Evolutionary conservation across 2,888 invertebrate species (phyloP), one percentile per base, ranked within the genome.

Genomic region (Dryocosmus kuriphilus): DNA sequence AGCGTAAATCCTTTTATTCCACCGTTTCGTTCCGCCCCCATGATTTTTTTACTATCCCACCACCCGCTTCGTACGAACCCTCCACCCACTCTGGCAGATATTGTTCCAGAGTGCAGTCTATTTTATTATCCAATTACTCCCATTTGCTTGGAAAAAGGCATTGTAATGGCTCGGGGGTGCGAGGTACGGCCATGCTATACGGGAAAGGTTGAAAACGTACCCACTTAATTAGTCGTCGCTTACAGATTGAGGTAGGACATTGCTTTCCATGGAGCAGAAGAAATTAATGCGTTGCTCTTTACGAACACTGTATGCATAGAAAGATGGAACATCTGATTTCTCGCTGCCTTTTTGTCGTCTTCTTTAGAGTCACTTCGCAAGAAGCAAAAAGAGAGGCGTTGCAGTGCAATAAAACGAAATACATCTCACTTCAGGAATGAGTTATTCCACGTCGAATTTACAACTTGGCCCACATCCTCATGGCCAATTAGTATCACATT

Each of bases 1-100:
- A 89, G 88, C 88, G 85, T 87, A 87, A 88, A 89, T 89, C 86
- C 88, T 87, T 89, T 89, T 88, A 89, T 89, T 88, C 84, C 84
- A 80, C 81, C 85, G 84, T 86, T 86, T 83, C 86, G 86, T 87
- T 85, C 87, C 85, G 83, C 82, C 82, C 83, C 82, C 81, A 75
- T 81, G 80, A 80, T 85, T 87, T 86, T 87, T 86, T 86, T 83
- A 83, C 82, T 79, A 83, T 76, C 82, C 75, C 80, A 75, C 79
- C 82, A 80, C 76, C 81, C 77, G 75, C 74, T 80, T 82, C 81
- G 78, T 77, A 74, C 77, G 61, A 77, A 79, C 63, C 75, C 63
- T 62, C 74, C 41, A 16, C 71, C 81, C 78, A 73, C 79, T 75
- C 80, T 27, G 80, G 57, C 78, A 79, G 84, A 87, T 88, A 87